Conservation (phyloP, 2,888 invertebrate genomes). For the Clusia tigrina region DNA sequence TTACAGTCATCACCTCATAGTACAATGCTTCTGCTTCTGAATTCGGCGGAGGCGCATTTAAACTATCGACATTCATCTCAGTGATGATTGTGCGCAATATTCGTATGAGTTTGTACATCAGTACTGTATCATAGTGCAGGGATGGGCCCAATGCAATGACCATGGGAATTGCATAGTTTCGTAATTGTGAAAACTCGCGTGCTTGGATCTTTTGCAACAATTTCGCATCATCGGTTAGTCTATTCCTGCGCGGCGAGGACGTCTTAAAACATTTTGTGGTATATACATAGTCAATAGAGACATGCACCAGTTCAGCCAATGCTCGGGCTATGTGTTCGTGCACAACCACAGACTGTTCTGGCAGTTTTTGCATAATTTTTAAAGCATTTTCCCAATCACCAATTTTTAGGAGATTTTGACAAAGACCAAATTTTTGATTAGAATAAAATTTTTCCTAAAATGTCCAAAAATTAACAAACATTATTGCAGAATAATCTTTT, state of each 20-base stretch:
- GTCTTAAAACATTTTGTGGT: conserved; percentile 77
- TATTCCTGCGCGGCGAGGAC: conserved; percentile 70
- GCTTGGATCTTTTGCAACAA: conserved; percentile 64
- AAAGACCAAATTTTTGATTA: conserved; percentile 94
- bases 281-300: conserved; percentile 87
- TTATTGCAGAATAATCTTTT: neutral
- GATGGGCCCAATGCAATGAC: conserved; percentile 86
- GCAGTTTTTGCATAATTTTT: conserved; percentile 80
- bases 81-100: conserved; percentile 64
- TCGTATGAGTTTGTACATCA: conserved; percentile 85
- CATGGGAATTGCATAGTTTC: conserved; percentile 83
- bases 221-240: conserved; percentile 64
- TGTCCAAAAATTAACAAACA: neutral
- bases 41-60: conserved; percentile 56
- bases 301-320: conserved; percentile 81
- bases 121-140: conserved; percentile 83
- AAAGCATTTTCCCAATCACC: conserved; percentile 92
- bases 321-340: conserved; percentile 81
- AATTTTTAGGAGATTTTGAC: conserved; percentile 85
- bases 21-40: conserved; percentile 70
- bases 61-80: conserved; percentile 62
- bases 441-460: conserved; percentile 57
- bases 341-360: conserved; percentile 80
- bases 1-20: conserved; percentile 82
- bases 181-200: conserved; percentile 76